Conservation (phyloP, 2,113 vertebrate genomes). For the Podiceps cristatus region DNA sequence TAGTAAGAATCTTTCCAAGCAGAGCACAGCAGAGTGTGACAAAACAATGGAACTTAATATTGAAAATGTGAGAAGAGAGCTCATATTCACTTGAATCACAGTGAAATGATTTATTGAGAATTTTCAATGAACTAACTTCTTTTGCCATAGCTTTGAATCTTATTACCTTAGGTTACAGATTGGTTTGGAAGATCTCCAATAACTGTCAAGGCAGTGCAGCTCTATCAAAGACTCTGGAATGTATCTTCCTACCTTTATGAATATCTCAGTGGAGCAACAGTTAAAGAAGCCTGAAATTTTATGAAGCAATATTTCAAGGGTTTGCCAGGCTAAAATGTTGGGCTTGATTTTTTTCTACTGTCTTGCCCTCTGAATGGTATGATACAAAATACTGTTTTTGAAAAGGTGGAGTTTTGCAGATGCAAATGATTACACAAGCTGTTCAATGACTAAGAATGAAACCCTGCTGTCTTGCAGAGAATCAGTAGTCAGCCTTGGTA, state of each 20-base stretch:
- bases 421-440: not conserved
- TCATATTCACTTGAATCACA: not conserved
- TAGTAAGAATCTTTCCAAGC: not conserved
- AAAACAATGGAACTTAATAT: not conserved
- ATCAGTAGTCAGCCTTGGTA: not conserved
- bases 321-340: not conserved
- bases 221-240: not conserved
- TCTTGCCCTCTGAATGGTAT: not conserved
- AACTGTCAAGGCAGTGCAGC: not conserved
- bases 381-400: not conserved
- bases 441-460: not conserved
- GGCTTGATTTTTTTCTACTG: not conserved
- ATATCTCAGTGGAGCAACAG: not conserved
- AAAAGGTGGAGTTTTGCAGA: not conserved
- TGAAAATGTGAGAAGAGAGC: not conserved
- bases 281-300: conserved; percentile 2
- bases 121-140: not conserved
- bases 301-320: not conserved
- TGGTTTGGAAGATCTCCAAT: not conserved
- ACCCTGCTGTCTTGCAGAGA: not conserved
- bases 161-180: not conserved
- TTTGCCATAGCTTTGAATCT: not conserved
- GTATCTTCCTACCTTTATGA: not conserved
- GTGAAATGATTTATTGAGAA: not conserved
- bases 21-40: not conserved